phyloP scores from a whole-genome alignment of 2,113 vertebrate genomes.

The Trichechus manatus region DNA sequence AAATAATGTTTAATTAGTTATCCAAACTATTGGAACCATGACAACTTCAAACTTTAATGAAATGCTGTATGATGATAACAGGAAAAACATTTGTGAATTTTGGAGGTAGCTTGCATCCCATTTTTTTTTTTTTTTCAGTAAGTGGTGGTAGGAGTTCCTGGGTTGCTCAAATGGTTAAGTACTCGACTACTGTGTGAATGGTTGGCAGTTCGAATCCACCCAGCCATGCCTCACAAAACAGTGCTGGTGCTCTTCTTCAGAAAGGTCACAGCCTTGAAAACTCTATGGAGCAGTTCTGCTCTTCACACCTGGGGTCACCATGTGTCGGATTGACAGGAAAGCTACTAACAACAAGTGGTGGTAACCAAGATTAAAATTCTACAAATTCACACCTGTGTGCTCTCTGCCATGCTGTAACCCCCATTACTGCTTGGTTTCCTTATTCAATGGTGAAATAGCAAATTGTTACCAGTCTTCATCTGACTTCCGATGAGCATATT shows the following conservation, averaged over 20 bases:
- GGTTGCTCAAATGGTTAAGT: neutral
- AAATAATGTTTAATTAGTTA: constrained; percentile 20
- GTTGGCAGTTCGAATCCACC: neutral
- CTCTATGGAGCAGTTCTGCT: neutral
- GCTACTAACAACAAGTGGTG: neutral
- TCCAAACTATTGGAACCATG: neutral
- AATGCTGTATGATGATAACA: neutral
- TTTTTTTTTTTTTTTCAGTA: neutral
- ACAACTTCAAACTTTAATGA: neutral
- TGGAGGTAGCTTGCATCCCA: neutral
- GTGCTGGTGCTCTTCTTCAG: neutral
- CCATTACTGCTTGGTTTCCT: neutral
- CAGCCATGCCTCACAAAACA: neutral
- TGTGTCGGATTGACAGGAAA: neutral
- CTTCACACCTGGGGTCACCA: neutral
- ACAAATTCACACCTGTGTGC: neutral
- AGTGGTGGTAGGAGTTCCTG: no score
- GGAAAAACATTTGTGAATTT: neutral
- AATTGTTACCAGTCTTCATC: neutral
- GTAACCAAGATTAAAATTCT: neutral
- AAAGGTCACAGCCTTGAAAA: neutral
- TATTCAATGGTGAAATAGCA: neutral
- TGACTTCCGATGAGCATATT: neutral
- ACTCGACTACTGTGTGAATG: neutral
- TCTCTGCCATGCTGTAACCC: neutral